phyloP scores from a whole-genome alignment of 2,888 invertebrate genomes.

The Rhingia campestris region DNA sequence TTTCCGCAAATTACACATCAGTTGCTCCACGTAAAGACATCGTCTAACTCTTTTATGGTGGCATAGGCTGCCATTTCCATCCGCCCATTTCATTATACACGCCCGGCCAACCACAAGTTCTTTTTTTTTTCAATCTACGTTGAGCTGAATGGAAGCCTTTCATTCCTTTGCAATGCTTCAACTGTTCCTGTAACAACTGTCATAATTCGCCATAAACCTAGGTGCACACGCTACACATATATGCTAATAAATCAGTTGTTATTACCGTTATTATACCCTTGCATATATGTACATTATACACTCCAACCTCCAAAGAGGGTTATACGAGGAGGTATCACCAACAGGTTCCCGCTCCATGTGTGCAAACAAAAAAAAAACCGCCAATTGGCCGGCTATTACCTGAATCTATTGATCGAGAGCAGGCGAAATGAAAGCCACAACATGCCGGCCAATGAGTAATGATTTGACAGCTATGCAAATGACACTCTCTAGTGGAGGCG shows the following conservation, averaged over 20 bases:
- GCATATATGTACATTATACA: conserved; percentile 20
- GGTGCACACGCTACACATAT: conserved; percentile 6
- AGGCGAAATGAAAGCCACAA: conserved; percentile 41
- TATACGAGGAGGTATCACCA: not conserved
- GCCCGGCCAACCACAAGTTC: not conserved
- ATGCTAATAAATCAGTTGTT: conserved; percentile 67
- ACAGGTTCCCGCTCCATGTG: conserved; percentile 60
- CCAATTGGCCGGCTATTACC: conserved; percentile 59
- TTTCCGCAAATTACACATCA: conserved; percentile 52
- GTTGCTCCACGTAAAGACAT: conserved; percentile 21
- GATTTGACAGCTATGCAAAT: conserved; percentile 72
- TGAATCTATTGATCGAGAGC: conserved; percentile 52
- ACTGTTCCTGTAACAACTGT: conserved; percentile 48
- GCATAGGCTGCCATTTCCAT: conserved; percentile 2
- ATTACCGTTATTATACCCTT: conserved; percentile 59
- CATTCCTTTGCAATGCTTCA: conserved; percentile 18
- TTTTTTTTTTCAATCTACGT: not conserved
- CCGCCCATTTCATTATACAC: conserved; percentile 11
- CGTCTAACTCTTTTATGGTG: not conserved
- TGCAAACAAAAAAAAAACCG: conserved; percentile 20
- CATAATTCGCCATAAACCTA: conserved; percentile 62
- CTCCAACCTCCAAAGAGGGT: not conserved
- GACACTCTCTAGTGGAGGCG: conserved; percentile 40
- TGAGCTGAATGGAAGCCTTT: conserved; percentile 11
- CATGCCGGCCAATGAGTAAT: conserved; percentile 64